Conservation (phyloP, 2,888 invertebrate genomes). For the Nomada goodeniana region DNA sequence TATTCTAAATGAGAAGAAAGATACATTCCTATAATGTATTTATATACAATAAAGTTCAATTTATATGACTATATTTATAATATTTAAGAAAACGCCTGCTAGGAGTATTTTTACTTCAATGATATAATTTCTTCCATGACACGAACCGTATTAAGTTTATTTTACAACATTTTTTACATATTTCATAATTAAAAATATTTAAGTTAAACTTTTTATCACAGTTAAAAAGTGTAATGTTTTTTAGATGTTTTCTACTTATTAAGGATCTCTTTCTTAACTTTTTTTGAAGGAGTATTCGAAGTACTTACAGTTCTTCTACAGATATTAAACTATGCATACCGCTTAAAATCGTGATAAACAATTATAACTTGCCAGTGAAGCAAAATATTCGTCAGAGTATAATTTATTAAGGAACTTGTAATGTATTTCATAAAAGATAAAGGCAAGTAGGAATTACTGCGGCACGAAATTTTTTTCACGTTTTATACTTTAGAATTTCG, state of each 20-base stretch:
- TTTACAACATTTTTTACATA: constrained; percentile 13
- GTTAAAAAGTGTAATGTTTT: constrained; percentile 26
- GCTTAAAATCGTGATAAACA: constrained; percentile 28
- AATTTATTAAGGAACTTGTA: constrained; percentile 9
- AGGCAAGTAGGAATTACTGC: neutral
- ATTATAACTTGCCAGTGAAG: neutral
- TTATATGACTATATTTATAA: constrained; percentile 26
- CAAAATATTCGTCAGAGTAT: constrained; percentile 6
- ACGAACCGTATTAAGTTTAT: constrained; percentile 24
- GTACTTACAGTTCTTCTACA: constrained; percentile 27
- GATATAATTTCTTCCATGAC: constrained; percentile 43
- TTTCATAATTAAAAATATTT: neutral
- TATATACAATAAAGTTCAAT: constrained; percentile 14
- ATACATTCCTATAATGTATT: constrained; percentile 49
- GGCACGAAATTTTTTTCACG: neutral
- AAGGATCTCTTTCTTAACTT: neutral
- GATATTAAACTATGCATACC: constrained; percentile 22
- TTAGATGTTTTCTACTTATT: constrained; percentile 20
- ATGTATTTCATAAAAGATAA: constrained; percentile 2
- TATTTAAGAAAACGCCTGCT: constrained; percentile 9
- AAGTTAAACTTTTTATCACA: no score
- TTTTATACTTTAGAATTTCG: neutral
- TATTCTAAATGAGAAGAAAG: constrained; percentile 28
- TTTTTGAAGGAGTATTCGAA: constrained; percentile 12
- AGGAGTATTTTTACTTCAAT: constrained; percentile 27